phyloP scores from a whole-genome alignment of 2,113 vertebrate species.

The Micronycteris hirsuta region DNA sequence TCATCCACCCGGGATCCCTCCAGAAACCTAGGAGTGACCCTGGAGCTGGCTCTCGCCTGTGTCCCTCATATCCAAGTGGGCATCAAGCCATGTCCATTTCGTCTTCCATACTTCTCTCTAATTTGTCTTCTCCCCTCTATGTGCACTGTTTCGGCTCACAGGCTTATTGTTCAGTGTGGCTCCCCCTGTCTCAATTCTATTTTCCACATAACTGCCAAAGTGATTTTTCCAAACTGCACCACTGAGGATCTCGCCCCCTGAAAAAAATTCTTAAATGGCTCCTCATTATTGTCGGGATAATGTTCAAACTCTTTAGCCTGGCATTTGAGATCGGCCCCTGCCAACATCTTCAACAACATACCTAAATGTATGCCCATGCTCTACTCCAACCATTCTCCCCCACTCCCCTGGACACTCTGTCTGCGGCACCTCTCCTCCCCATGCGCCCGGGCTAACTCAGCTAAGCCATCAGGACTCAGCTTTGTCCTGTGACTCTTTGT shows the following conservation, averaged over 20 bases:
- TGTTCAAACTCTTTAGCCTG: not conserved
- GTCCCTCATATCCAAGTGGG: not conserved
- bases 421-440: not conserved
- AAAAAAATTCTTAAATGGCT: not conserved
- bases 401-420: no score
- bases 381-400: not conserved
- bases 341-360: not conserved
- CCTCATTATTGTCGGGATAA: not conserved
- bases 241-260: not conserved
- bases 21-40: not conserved
- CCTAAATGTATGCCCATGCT: not conserved
- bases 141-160: not conserved
- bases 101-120: not conserved
- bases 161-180: not conserved
- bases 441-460: fast-evolving
- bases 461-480: not conserved
- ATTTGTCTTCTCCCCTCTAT: not conserved
- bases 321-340: not conserved
- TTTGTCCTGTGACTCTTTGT: not conserved
- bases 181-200: not conserved
- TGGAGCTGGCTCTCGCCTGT: not conserved
- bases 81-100: not conserved
- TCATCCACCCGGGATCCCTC: not conserved
- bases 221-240: not conserved
- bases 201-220: not conserved